phyloP scores from a whole-genome alignment of 2,888 invertebrate genomes.

The Eupithecia abbreviata region DNA sequence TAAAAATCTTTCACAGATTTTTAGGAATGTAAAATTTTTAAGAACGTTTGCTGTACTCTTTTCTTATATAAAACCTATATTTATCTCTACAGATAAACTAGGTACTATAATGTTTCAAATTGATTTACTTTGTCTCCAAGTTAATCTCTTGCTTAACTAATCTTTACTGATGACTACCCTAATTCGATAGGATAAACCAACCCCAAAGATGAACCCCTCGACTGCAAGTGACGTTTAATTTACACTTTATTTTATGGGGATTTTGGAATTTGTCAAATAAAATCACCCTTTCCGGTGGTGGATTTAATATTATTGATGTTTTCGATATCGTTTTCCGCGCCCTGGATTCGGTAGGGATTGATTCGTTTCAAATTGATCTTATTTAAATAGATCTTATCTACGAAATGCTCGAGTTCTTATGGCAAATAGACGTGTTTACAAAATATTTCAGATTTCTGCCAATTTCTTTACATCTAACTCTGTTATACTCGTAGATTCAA shows the following conservation, averaged over 20 bases:
- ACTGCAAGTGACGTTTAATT: slow-evolving; percentile 62
- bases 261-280: slow-evolving; percentile 44
- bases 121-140: not conserved
- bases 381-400: not conserved
- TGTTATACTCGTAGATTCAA: not conserved
- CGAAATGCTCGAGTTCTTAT: not conserved
- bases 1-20: not conserved
- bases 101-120: too few species aligned
- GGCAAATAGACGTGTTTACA: not conserved
- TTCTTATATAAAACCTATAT: not conserved
- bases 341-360: slow-evolving; percentile 18
- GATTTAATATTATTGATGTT: slow-evolving; percentile 45
- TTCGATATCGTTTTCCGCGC: slow-evolving; percentile 38
- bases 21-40: not conserved
- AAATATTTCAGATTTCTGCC: not conserved
- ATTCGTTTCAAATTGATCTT: slow-evolving; percentile 16
- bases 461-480: not conserved
- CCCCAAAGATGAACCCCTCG: slow-evolving; percentile 42
- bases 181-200: slow-evolving; percentile 5
- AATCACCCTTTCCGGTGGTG: slow-evolving; percentile 32
- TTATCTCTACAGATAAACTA: not conserved
- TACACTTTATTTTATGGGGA: slow-evolving; percentile 54
- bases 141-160: not conserved
- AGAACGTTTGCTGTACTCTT: not conserved
- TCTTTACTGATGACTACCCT: slow-evolving; percentile 11